These are phyloP conservation scores for Phocoena sinus DNA, from an alignment of 2,113 vertebrate species.

Conservation along the genomic window DNA sequence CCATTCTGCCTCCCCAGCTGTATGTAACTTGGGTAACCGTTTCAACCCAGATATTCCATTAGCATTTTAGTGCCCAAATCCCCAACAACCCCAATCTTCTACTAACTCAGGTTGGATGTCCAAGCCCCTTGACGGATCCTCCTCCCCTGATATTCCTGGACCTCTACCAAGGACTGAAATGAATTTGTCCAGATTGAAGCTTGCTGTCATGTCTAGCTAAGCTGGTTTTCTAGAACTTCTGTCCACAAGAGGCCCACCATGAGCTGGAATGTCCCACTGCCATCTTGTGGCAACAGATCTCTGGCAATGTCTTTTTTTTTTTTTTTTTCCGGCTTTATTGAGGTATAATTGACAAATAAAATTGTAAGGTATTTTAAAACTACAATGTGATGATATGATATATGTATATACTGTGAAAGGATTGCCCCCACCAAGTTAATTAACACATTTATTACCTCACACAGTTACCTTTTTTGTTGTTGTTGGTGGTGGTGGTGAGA, in stretches of 20 bases:
- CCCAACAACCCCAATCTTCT: not conserved
- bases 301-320: not conserved
- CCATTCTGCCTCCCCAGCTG: not conserved
- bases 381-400: too few relatives aligned
- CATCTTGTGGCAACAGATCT: too few relatives aligned
- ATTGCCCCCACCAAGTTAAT: too few relatives aligned
- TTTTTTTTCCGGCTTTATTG: too few relatives aligned
- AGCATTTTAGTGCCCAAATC: not conserved
- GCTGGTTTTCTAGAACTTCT: not conserved
- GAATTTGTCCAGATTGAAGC: not conserved
- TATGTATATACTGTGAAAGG: too few relatives aligned
- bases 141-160: not conserved
- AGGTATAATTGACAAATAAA: too few relatives aligned
- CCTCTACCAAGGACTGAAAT: too few relatives aligned
- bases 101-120: not conserved
- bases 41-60: not conserved
- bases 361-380: too few relatives aligned
- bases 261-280: not conserved
- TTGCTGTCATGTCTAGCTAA: not conserved
- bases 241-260: not conserved
- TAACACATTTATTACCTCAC: too few relatives aligned
- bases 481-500: fast-evolving
- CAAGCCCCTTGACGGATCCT: not conserved
- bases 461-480: too few relatives aligned
- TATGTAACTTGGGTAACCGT: not conserved